Evolutionary conservation across 1,140 invertebrate species (phyloP), one percentile per base, ranked within the genome.

Genomic region (Procambarus virginalis): DNA sequence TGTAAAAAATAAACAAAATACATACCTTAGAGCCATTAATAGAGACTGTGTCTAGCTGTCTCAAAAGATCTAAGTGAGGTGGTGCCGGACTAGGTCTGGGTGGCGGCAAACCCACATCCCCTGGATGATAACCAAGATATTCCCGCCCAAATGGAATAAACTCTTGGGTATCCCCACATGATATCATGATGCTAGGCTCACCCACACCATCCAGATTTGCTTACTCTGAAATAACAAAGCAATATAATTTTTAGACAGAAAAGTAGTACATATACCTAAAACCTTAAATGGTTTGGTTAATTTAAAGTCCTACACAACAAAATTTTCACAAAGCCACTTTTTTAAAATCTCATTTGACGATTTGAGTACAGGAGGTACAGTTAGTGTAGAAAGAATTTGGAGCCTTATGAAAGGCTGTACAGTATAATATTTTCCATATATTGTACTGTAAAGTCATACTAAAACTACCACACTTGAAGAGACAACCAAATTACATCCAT

Each of bases 61-160:
- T 79, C 22, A 89, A 20, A 34, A 89, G 79, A 60, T 89, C 86
- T 17, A 89, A 17, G 60, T 89, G 80, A 34, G 87, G 87, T 14
- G 77, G 87, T 68, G 82, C 55, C 22, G 55, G 87, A 20, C 68
- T 76, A 3, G 87, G 81, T 48, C 75, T 49, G 2, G 87, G 75
- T 12, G 87, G 81, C 14, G 80, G 81, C 55, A 89, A 80, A 1
- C 78, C 94, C 76, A 95, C 93, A 89, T 95, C 94, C 88, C 96
- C 96, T 80, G 97, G 97, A 95, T 98, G 97, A 79, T 95, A 95
- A 80, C 95, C 94, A 93, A 97, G 94, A 94, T 97, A 96, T 93
- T 96, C 96, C 94, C 97, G 95, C 93, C 97, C 97, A 95, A 97
- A 97, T 93, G 97, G 97, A 95, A 97, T 95, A 95, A 97, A 98